Conservation (phyloP, 2,113 vertebrate species). For the Burhinus bistriatus region DNA sequence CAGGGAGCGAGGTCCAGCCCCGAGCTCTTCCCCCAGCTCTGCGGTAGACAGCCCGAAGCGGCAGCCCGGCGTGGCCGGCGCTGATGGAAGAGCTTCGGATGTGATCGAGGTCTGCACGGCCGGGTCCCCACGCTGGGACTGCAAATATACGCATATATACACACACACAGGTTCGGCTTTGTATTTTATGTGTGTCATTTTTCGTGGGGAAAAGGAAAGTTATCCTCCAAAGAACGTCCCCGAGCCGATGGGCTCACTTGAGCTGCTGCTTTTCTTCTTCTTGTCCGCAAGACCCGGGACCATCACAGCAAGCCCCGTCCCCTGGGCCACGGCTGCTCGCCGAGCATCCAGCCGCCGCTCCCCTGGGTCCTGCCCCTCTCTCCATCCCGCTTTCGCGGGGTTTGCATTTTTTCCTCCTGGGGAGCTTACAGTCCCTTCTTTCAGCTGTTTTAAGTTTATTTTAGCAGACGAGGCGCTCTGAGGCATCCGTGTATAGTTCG, state of each 20-base stretch:
- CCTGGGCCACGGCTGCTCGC: not conserved
- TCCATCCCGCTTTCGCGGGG: not conserved
- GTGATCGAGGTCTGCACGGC: rapidly evolving
- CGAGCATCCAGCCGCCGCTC: too few relatives aligned
- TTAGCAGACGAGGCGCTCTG: not conserved
- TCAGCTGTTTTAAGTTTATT: not conserved
- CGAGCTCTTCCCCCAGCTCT: not conserved
- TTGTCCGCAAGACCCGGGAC: not conserved
- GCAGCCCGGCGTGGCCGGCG: not conserved
- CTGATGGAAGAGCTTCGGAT: rapidly evolving
- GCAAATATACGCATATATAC: rapidly evolving
- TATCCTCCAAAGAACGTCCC: not conserved
- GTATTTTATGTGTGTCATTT: not conserved
- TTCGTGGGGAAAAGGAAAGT: not conserved
- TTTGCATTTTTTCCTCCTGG: rapidly evolving
- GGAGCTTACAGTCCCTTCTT: not conserved
- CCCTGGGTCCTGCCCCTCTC: not conserved
- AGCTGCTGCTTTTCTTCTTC: not conserved
- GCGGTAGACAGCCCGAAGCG: not conserved
- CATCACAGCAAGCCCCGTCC: not conserved
- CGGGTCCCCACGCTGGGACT: not conserved
- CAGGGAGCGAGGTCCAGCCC: not conserved
- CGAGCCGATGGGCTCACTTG: not conserved
- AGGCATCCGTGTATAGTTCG: too few relatives aligned
- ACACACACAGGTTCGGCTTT: rapidly evolving